Conservation (phyloP, 64 coral and sea anemone species). For the Catalaphyllia jardinei region DNA sequence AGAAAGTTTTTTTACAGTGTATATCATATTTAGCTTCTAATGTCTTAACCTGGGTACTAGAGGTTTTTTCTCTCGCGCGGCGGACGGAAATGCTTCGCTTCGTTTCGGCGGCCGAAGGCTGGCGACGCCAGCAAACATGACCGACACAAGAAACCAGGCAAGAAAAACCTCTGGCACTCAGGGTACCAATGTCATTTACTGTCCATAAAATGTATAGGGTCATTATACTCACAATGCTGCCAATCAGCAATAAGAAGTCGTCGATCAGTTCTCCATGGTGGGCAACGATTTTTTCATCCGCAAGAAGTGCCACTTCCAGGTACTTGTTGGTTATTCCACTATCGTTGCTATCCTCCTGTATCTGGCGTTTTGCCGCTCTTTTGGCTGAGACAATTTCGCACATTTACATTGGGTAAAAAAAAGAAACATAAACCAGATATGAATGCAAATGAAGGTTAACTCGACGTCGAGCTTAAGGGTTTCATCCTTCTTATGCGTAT, state of each 20-base stretch:
- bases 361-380: not conserved
- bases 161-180: no score
- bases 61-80: no score
- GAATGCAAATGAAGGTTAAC: not conserved
- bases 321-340: slow-evolving; percentile 3
- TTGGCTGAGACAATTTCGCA: not conserved
- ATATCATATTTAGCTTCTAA: no score
- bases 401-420: not conserved
- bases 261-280: slow-evolving; percentile 12
- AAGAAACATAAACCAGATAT: not conserved
- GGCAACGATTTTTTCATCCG: slow-evolving; percentile 30
- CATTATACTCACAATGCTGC: slow-evolving; percentile 35
- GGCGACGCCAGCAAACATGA: no score
- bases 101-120: no score
- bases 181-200: no score
- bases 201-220: not conserved
- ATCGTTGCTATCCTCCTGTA: not conserved
- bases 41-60: no score
- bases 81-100: no score
- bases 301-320: slow-evolving; percentile 33
- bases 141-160: no score
- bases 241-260: slow-evolving; percentile 22
- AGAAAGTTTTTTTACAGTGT: no score
- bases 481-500: no score
- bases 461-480: no score